Evolutionary conservation across 2,888 invertebrate genomes (phyloP), one percentile per base, ranked within the genome.

Genomic region (Drosophila borborema): DNA sequence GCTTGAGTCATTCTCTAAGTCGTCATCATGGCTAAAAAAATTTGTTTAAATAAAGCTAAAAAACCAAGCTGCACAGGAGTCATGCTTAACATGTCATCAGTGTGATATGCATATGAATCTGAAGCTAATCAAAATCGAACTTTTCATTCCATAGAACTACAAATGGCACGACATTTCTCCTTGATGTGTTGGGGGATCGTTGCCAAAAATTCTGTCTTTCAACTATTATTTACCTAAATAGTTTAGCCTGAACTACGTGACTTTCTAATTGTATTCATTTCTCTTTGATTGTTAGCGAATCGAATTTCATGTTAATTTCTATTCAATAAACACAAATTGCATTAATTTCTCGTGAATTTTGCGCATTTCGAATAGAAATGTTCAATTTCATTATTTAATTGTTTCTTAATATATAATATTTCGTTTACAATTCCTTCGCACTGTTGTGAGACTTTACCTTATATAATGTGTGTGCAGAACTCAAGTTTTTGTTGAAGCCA

Each of bases 1-100:
- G 38, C 20, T 59, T 80, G 80, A 80, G 67, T 80, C 83, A 80
- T 43, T 51, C 14, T 49, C 54, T n/a, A 53, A 66, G 45, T 65
- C 49, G 45, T 8, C 49, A 64, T 73, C 73, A 56, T 49, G 16
- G 12, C 6, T 28, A 43, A 5, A 12, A 23, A 23, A 23, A 23
- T 23, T 28, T 3, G n/a, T n/a, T n/a, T n/a, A n/a, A n/a, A n/a
- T n/a, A 28, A 28, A 28, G 5, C 28, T 4, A 41, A 53, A 48
- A 48, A 48, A 28, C 9, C 9, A 16, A 31, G 7, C 18, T 20
- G n/a, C 23, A 41, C n/a, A 56, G 40, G 14, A 67, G 66, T 48
- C 67, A 66, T 67, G 7, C 46, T 34, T 55, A 55, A 34, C 41
- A 41, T 31, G 7, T 5, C 12, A 20, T 48, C 7, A 18, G 23